Percentiles rank a stretch among this genome's conserved stretches.
These are phyloP conservation scores for Brachionus sp. DNA, from an alignment of 1,140 invertebrate species.

Conservation along the genomic window DNA sequence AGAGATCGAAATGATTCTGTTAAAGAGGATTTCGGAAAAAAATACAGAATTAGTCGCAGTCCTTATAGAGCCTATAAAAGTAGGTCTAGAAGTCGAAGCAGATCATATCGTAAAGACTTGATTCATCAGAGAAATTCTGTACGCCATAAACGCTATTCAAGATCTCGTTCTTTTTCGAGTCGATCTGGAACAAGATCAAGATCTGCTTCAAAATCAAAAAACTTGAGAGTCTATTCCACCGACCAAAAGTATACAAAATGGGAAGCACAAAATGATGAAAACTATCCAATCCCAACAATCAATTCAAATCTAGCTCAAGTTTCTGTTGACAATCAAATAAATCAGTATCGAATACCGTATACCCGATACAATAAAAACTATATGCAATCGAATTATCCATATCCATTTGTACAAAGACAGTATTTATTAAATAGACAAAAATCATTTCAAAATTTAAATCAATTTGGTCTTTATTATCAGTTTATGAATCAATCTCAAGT, in stretches of 20 bases:
- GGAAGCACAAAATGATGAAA: background rate
- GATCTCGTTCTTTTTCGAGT: background rate
- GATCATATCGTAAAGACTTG: background rate
- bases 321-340: background rate
- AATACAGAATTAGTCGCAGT: background rate
- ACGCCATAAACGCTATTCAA: background rate
- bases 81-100: slow-evolving; percentile 4
- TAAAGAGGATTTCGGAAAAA: background rate
- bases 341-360: background rate
- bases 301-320: background rate
- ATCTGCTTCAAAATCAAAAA: background rate
- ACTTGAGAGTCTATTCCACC: background rate
- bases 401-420: background rate
- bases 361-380: background rate
- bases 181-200: background rate
- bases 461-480: background rate
- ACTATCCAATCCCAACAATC: background rate
- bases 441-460: slow-evolving; percentile 25
- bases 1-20: background rate
- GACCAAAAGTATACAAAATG: background rate
- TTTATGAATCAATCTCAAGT: background rate
- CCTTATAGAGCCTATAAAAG: background rate
- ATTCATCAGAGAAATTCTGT: background rate
- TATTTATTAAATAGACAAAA: slow-evolving; percentile 11
- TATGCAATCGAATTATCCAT: slow-evolving; percentile 11